Conservation (phyloP, 2,888 invertebrate genomes). For the Amphiduros pacificus region DNA sequence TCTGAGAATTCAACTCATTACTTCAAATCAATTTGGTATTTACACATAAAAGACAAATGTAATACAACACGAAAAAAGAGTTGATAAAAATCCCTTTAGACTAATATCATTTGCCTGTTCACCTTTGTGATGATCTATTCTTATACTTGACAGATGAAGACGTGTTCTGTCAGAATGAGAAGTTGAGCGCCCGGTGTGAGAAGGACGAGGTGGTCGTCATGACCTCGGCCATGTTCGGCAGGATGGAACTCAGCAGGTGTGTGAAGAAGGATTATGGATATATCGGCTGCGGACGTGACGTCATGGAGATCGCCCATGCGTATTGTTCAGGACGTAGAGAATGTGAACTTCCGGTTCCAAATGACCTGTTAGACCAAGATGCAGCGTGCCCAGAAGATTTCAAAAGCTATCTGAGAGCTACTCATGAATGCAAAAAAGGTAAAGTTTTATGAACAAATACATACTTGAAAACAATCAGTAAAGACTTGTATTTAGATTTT, state of each 20-base stretch:
- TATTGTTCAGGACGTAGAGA: constrained; percentile 20
- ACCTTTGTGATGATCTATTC: too few species aligned
- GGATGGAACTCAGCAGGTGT: constrained; percentile 16
- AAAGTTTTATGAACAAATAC: too few species aligned
- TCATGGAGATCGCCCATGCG: constrained; percentile 16
- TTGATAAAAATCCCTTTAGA: too few species aligned
- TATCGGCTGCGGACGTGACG: constrained; percentile 19
- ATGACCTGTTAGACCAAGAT: constrained; percentile 15
- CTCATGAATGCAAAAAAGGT: constrained; percentile 18
- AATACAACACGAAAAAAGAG: too few species aligned
- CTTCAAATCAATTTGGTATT: too few species aligned
- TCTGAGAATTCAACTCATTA: too few species aligned
- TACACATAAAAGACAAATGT: too few species aligned
- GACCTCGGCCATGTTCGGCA: constrained; percentile 16
- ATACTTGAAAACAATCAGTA: too few species aligned
- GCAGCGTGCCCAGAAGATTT: constrained; percentile 21
- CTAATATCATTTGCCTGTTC: too few species aligned
- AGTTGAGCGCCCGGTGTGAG: constrained; percentile 8
- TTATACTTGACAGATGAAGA: too few species aligned
- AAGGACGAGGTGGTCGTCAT: constrained; percentile 17
- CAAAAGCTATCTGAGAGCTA: constrained; percentile 20
- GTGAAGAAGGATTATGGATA: constrained; percentile 23
- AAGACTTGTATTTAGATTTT: too few species aligned
- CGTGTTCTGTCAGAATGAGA: constrained; percentile 25
- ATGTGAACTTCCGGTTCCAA: constrained; percentile 17